A percentile compares a stretch with the other conserved stretches of the same genome.
phyloP scores from a whole-genome alignment of 1,140 invertebrate species.

The Dreissena rostriformis region DNA sequence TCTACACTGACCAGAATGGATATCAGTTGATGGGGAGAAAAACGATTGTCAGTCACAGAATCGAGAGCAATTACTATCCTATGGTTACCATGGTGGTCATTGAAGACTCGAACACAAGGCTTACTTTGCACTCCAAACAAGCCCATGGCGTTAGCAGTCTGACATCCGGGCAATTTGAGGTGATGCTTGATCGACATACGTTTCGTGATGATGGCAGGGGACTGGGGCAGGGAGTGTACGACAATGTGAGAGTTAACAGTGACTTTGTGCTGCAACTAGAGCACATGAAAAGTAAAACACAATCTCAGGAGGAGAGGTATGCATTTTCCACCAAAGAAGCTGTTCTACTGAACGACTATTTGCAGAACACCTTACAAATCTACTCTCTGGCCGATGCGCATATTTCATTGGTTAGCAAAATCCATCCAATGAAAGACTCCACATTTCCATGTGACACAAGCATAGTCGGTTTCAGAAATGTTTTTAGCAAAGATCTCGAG shows the following conservation, averaged over 20 bases:
- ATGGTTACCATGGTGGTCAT: constrained; percentile 92
- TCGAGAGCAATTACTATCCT: constrained; percentile 95
- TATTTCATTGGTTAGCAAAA: constrained; percentile 15
- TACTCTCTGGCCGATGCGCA: constrained; percentile 2
- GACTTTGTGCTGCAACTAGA: constrained; percentile 93
- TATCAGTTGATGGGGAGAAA: constrained; percentile 86
- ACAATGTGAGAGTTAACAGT: constrained; percentile 89
- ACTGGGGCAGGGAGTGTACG: constrained; percentile 94
- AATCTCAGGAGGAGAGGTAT: constrained; percentile 26
- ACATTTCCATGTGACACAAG: constrained; percentile 43
- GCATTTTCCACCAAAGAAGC: constrained; percentile 35
- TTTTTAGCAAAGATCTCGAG: constrained; percentile 41
- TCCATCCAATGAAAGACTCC: constrained; percentile 25
- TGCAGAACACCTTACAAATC: constrained; percentile 31
- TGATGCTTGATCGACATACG: constrained; percentile 93
- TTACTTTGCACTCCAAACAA: constrained; percentile 91
- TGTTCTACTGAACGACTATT: constrained; percentile 31
- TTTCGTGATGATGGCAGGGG: constrained; percentile 93
- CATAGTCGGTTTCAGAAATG: constrained; percentile 48
- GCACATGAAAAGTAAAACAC: constrained; percentile 46
- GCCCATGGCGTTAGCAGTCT: constrained; percentile 91
- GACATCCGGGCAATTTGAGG: constrained; percentile 91
- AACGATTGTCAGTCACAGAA: constrained; percentile 85
- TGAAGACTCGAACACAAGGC: constrained; percentile 86
- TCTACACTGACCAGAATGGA: constrained; percentile 96